These are phyloP conservation scores for Teleogryllus occipitalis DNA, from an alignment of 1,140 invertebrate genomes.

Conservation along the genomic window DNA sequence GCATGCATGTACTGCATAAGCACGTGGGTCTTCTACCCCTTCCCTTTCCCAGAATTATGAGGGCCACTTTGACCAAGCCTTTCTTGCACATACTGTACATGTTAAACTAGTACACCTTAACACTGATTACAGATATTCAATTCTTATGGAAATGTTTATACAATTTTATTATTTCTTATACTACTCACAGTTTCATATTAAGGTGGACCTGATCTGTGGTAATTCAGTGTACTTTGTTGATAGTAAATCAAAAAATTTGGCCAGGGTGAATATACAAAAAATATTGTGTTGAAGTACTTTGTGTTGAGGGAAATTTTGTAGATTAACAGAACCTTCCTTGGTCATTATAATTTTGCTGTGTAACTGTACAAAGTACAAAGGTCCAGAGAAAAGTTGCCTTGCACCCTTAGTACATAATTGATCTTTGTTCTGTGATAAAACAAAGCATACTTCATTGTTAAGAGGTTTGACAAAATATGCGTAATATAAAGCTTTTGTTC, in stretches of 20 bases:
- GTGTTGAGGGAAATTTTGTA: background rate
- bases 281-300: background rate
- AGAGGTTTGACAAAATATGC: background rate
- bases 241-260: background rate
- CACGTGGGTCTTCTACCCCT: background rate
- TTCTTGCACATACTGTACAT: background rate
- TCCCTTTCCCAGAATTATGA: background rate
- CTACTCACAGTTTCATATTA: slow-evolving; percentile 3
- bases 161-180: slow-evolving; percentile 17
- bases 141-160: slow-evolving; percentile 1
- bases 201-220: background rate
- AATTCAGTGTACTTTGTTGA: background rate
- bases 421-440: slow-evolving; percentile 24
- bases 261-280: background rate
- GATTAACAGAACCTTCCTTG: slow-evolving; percentile 10
- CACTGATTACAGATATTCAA: background rate
- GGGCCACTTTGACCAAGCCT: background rate
- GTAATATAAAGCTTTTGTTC: slow-evolving; percentile 12
- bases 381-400: slow-evolving; percentile 20
- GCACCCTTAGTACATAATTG: slow-evolving; percentile 20
- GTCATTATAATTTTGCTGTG: slow-evolving; percentile 18
- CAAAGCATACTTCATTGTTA: background rate
- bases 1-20: too few relatives aligned
- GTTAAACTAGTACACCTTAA: background rate
- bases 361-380: slow-evolving; percentile 14